A percentile compares a stretch with the other conserved stretches of the same genome.
Evolutionary conservation across 92 coral and sea anemone species (phyloP).

Genomic region (Pocillopora meandrina): DNA sequence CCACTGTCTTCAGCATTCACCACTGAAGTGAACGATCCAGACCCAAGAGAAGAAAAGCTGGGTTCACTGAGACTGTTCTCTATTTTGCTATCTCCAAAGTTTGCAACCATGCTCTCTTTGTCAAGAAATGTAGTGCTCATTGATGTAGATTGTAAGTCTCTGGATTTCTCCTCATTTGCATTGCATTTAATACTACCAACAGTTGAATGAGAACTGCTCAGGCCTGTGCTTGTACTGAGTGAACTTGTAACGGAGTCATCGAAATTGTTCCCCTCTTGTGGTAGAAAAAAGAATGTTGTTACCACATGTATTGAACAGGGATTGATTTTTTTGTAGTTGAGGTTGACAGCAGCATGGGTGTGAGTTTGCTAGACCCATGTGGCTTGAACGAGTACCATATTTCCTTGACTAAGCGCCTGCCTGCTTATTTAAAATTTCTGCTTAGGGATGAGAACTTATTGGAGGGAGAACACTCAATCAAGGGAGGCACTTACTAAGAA

Average conservation of each 20-base stretch:
- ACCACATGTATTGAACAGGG: too few relatives aligned
- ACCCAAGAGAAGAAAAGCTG: constrained; percentile 18
- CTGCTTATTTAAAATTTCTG: too few relatives aligned
- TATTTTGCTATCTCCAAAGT: constrained; percentile 43
- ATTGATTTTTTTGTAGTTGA: too few relatives aligned
- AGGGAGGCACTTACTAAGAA: too few relatives aligned
- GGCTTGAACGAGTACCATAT: too few relatives aligned
- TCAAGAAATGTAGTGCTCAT: constrained; percentile 21
- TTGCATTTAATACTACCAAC: constrained; percentile 20
- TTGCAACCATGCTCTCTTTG: constrained; percentile 40
- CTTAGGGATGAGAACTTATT: too few relatives aligned
- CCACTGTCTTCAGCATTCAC: constrained; percentile 62
- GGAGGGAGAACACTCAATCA: too few relatives aligned
- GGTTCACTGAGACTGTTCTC: constrained; percentile 20
- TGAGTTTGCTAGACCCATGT: too few relatives aligned
- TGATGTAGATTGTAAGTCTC: constrained; percentile 14
- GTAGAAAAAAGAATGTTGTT: neutral
- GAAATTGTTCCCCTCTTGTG: constrained; percentile 22
- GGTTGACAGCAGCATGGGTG: too few relatives aligned
- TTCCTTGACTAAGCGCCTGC: too few relatives aligned
- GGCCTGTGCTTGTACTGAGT: constrained; percentile 37
- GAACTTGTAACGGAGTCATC: constrained; percentile 35
- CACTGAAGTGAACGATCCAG: constrained; percentile 13
- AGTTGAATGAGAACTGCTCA: constrained; percentile 39
- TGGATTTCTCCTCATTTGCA: neutral